phyloP scores from a whole-genome alignment of 2,797 vertebrate species.

The Psittacula derbiana region DNA sequence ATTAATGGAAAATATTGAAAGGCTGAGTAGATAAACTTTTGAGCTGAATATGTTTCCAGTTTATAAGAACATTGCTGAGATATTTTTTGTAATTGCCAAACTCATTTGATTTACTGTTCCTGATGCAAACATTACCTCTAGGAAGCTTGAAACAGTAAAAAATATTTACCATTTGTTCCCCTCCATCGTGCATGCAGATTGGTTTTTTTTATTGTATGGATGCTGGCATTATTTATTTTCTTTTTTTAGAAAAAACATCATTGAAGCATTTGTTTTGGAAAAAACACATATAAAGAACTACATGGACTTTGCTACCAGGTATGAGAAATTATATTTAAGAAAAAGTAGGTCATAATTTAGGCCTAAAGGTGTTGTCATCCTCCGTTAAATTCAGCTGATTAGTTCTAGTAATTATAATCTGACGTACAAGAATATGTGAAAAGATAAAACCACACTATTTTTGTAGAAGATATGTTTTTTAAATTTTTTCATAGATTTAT shows the following conservation, averaged over 20 bases:
- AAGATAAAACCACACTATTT: neutral
- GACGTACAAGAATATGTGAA: neutral
- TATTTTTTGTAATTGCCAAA: constrained; percentile 19
- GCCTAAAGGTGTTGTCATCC: neutral
- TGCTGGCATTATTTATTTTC: constrained; percentile 39
- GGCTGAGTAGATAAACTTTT: neutral
- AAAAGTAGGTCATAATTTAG: neutral
- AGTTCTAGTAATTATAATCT: neutral
- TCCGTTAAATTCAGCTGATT: neutral
- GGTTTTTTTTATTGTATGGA: neutral
- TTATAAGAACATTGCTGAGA: neutral
- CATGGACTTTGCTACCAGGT: constrained; percentile 18
- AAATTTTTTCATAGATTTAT: neutral
- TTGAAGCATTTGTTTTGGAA: constrained; percentile 44
- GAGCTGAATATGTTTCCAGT: neutral
- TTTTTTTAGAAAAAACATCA: constrained; percentile 33
- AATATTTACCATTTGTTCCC: neutral
- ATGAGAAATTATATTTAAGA: constrained; percentile 24
- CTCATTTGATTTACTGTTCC: neutral
- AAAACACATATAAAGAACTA: constrained; percentile 34
- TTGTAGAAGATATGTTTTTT: neutral
- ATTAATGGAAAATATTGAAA: neutral
- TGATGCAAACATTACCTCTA: neutral
- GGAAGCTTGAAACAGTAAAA: neutral
- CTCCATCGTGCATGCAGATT: neutral